Percentiles rank a stretch among this genome's conserved stretches.
Conservation (phyloP, 2,113 vertebrate species). For the Irena cyanogastra region DNA sequence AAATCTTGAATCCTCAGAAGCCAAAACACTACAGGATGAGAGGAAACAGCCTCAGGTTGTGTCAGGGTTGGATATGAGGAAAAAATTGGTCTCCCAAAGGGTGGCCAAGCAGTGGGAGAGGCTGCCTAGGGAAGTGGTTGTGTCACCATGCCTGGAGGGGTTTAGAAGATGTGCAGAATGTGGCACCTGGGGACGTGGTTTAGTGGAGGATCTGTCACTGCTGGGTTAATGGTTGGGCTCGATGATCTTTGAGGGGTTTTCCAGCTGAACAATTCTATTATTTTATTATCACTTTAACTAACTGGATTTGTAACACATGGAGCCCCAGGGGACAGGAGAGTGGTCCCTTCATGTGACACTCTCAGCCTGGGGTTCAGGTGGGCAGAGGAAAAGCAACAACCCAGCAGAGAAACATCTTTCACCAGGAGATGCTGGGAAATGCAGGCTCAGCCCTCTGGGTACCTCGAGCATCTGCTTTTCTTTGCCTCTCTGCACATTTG, state of each 20-base stretch:
- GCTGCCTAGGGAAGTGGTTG: background rate
- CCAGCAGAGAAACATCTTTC: background rate
- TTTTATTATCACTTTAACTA: background rate
- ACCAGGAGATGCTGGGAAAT: background rate
- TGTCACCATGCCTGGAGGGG: background rate
- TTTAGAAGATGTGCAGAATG: background rate
- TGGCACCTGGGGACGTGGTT: background rate
- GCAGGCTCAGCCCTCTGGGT: background rate
- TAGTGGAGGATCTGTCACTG: background rate
- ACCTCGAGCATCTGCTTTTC: background rate
- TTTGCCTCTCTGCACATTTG: background rate
- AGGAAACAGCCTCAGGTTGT: accelerated
- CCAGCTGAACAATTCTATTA: background rate
- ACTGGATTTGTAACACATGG: accelerated
- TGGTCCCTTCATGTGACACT: background rate
- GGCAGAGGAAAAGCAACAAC: background rate
- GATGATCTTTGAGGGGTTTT: background rate
- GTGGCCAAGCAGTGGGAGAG: background rate
- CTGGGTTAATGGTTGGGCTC: background rate
- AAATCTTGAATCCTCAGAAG: background rate
- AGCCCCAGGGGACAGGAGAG: background rate
- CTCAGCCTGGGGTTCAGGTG: background rate
- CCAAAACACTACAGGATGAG: background rate
- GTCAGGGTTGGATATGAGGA: background rate
- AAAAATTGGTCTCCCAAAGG: background rate